Conservation (phyloP, 2,888 invertebrate species). For the Eupsilia transversa region DNA sequence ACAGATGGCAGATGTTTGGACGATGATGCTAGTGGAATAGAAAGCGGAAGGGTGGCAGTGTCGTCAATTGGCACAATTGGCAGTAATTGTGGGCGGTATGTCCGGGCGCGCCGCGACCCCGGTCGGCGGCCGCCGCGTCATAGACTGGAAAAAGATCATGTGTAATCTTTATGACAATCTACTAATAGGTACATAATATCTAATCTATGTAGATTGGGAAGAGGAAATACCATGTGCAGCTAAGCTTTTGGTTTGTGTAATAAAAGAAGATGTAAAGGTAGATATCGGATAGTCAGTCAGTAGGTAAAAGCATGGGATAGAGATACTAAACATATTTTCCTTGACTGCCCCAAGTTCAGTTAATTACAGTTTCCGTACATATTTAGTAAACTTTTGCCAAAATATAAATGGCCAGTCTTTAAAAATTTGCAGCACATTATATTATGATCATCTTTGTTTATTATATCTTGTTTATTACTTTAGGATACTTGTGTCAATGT, state of each 20-base stretch:
- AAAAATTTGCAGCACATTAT: background rate
- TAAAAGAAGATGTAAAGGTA: background rate
- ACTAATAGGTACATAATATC: conserved; percentile 13
- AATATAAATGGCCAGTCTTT: background rate
- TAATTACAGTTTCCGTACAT: background rate
- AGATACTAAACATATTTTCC: background rate
- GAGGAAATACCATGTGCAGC: conserved; percentile 5
- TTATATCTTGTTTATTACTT: conserved; percentile 8
- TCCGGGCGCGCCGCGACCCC: conserved; percentile 83
- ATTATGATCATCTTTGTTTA: background rate
- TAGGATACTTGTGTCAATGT: conserved; percentile 2
- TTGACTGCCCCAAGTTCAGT: background rate
- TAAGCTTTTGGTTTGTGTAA: conserved; percentile 14
- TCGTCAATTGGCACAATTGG: conserved; percentile 90
- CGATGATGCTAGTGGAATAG: conserved; percentile 77
- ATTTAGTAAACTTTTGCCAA: background rate
- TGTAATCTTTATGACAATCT: conserved; percentile 43
- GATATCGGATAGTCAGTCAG: background rate
- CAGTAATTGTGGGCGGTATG: conserved; percentile 89
- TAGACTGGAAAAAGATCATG: conserved; percentile 57
- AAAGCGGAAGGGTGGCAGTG: conserved; percentile 89
- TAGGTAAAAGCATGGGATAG: conserved; percentile 1
- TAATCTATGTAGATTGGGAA: conserved; percentile 4
- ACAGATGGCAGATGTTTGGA: conserved; percentile 82
- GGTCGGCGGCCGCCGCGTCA: conserved; percentile 63